Percentiles rank a stretch among this genome's conserved stretches.
Evolutionary conservation across 2,888 invertebrate species (phyloP).

Genomic region (Lapara coniferarum): DNA sequence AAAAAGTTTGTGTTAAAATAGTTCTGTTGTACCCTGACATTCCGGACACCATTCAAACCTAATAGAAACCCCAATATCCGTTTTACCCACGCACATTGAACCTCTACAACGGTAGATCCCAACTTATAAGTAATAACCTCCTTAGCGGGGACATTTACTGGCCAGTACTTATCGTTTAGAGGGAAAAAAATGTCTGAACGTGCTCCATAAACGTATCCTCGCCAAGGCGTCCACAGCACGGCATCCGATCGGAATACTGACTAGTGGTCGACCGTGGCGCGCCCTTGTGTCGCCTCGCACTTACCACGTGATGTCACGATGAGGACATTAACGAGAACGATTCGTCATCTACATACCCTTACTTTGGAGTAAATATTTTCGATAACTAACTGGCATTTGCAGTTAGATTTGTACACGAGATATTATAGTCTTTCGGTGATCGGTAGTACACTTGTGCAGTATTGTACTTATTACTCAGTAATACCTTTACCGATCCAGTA

Average conservation of each 20-base stretch:
- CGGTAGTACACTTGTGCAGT: too few species aligned
- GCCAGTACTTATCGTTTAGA: background rate
- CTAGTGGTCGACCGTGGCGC: slow-evolving; percentile 33
- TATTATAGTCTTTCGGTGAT: too few species aligned
- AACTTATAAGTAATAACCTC: background rate
- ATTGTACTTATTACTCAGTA: too few species aligned
- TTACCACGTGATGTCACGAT: background rate
- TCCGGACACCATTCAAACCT: too few species aligned
- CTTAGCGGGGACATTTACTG: background rate
- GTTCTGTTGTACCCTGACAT: too few species aligned
- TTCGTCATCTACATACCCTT: background rate
- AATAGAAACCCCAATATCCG: too few species aligned
- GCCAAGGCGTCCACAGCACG: background rate
- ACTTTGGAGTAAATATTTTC: background rate
- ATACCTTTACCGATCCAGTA: too few species aligned
- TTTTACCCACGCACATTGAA: background rate
- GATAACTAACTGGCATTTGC: too few species aligned
- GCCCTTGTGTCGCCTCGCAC: slow-evolving; percentile 26
- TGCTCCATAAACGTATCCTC: slow-evolving; percentile 5
- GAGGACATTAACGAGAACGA: background rate
- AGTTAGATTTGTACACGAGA: too few species aligned
- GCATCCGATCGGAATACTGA: slow-evolving; percentile 33
- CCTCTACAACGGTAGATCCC: background rate
- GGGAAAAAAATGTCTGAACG: slow-evolving; percentile 1
- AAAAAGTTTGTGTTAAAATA: too few species aligned